Evolutionary conservation across 2,888 invertebrate genomes (phyloP), one percentile per base, ranked within the genome.

Genomic region (Dynastes tityus): DNA sequence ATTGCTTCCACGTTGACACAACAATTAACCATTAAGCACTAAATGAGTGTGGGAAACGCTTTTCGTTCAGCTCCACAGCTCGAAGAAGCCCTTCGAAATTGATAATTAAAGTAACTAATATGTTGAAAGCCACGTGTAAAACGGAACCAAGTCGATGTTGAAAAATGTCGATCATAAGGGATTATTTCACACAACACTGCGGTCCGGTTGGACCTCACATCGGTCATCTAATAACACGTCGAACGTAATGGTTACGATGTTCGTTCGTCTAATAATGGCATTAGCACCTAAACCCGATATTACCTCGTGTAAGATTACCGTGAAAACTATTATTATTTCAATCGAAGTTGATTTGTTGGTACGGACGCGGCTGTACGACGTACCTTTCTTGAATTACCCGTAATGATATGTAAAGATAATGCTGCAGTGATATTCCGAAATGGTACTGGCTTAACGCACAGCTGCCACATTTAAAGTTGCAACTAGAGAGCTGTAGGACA

Each of bases 261-360:
- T 78, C 80, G 78, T 79, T 76, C 79, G 70, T 77, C 71, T 85
- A 85, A 85, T 85, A 84, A 85, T 83, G 83, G 83, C 80, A 83
- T 85, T 85, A 85, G 82, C 85, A 85, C 85, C 83, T 85, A 82
- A 81, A 80, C 83, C 80, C 80, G 73, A 81, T 80, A 84, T 84
- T 84, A 83, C 82, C 80, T 81, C 81, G 79, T 78, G 80, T 80
- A 81, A 84, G 82, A 83, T 82, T 82, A 37, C 71, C 55, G 11
- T 3, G 73, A 73, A 73, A 73, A 58, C 73, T 73, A 37, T 73
- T 73, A 73, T 58, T 73, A 73, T 73, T 73, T 73, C 73, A 61
- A 73, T 73, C 58, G 73, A 73, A 58, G 58, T 73, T 73, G 73
- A 73, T 73, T 73, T 73, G 73, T 61, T 73, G 58, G 58, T 40